phyloP scores from a whole-genome alignment of 2,888 invertebrate species.

The Neoscelio sp. region DNA sequence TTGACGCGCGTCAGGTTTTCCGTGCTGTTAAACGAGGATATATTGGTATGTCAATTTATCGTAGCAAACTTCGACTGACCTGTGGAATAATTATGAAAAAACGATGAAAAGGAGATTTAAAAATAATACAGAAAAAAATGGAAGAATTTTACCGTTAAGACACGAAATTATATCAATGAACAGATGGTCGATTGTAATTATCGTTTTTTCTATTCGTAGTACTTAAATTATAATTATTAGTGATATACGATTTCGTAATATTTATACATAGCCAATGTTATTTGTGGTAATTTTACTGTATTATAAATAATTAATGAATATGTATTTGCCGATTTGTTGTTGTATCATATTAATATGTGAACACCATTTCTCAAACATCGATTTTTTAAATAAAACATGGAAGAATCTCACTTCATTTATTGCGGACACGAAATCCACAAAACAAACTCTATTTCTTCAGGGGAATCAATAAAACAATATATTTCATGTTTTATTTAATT shows the following conservation, averaged over 20 bases:
- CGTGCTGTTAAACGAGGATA: conserved; percentile 37
- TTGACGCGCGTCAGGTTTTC: conserved; percentile 43
- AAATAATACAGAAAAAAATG: not conserved
- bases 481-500: not conserved
- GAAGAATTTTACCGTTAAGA: conserved; percentile 8
- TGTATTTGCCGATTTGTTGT: conserved; percentile 80
- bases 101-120: conserved; percentile 6
- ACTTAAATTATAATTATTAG: conserved; percentile 73
- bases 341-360: conserved; percentile 81
- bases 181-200: conserved; percentile 70
- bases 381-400: conserved; percentile 80
- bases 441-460: conserved; percentile 28
- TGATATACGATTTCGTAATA: conserved; percentile 74
- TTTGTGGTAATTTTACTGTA: conserved; percentile 74
- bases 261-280: conserved; percentile 77
- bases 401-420: conserved; percentile 72
- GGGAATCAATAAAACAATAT: too few species aligned
- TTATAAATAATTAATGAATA: conserved; percentile 74
- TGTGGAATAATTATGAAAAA: conserved; percentile 35
- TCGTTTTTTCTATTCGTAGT: conserved; percentile 74
- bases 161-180: conserved; percentile 48
- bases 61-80: conserved; percentile 71
- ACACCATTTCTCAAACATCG: conserved; percentile 82
- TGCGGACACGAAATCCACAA: conserved; percentile 48
- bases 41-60: conserved; percentile 75